Conservation (phyloP, 2,797 vertebrate species). For the Poecilia picta region DNA sequence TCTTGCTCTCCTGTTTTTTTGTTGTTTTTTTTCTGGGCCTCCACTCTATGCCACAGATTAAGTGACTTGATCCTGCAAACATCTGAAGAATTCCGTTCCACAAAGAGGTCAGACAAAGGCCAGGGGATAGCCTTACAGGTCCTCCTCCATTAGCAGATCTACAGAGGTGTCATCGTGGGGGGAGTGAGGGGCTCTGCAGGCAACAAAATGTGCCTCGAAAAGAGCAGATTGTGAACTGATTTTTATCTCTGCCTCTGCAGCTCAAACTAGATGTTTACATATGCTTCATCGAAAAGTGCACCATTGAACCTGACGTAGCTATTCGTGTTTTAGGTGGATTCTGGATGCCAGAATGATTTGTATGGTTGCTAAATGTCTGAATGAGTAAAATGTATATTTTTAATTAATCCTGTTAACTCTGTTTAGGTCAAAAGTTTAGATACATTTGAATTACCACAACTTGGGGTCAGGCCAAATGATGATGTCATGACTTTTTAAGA, state of each 20-base stretch:
- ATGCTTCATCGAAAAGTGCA: neutral
- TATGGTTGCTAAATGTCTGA: neutral
- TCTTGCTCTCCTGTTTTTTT: neutral
- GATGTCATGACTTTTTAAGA: neutral
- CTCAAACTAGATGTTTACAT: neutral
- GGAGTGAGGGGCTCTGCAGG: slow-evolving; percentile 39
- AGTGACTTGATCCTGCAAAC: slow-evolving; percentile 80
- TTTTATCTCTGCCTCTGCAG: slow-evolving; percentile 49
- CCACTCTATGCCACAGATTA: slow-evolving; percentile 70
- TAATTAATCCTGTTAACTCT: neutral
- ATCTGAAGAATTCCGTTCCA: slow-evolving; percentile 82
- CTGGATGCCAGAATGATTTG: neutral
- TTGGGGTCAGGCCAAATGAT: neutral
- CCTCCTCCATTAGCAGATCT: slow-evolving; percentile 76
- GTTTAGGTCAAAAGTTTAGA: neutral
- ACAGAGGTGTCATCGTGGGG: slow-evolving; percentile 67
- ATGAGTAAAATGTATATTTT: neutral
- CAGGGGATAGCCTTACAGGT: slow-evolving; percentile 83
- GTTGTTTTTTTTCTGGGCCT: slow-evolving; percentile 36
- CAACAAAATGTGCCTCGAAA: slow-evolving; percentile 54
- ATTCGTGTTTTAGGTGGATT: neutral
- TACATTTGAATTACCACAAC: neutral
- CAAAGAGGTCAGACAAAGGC: slow-evolving; percentile 84
- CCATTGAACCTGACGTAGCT: neutral
- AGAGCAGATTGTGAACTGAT: slow-evolving; percentile 58